Conservation (phyloP, 2,797 vertebrate genomes). For the Hemibagrus guttatus region DNA sequence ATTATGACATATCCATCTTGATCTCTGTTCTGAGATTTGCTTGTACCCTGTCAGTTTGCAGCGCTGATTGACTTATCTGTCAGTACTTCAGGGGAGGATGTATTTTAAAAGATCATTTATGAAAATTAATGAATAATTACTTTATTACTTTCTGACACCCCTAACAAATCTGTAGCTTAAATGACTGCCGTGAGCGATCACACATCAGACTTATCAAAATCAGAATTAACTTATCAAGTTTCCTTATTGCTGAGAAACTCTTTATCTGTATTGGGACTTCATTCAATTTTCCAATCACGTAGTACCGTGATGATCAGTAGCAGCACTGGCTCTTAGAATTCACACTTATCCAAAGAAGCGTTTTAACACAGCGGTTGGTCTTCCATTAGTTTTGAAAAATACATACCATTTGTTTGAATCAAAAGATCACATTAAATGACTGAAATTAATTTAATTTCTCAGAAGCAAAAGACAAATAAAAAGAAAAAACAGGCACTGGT, state of each 20-base stretch:
- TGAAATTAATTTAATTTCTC: not conserved
- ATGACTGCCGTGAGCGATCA: conserved; percentile 40
- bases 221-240: conserved; percentile 47
- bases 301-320: conserved; percentile 5
- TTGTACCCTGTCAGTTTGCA: not conserved
- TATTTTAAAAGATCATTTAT: conserved; percentile 39
- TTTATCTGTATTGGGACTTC: conserved; percentile 36
- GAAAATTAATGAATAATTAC: conserved; percentile 49
- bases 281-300: conserved; percentile 29
- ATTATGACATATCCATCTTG: not conserved
- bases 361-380: not conserved
- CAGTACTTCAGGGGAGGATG: conserved; percentile 7
- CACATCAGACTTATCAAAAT: conserved; percentile 41
- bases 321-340: not conserved
- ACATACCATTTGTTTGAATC: not conserved
- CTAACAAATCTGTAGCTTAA: conserved; percentile 38
- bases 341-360: not conserved
- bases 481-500: not conserved
- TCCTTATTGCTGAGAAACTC: conserved; percentile 45
- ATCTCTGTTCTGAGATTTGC: conserved; percentile 2
- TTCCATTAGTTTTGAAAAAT: not conserved
- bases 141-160: conserved; percentile 29
- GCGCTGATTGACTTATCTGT: conserved; percentile 30
- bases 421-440: not conserved
- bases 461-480: not conserved